Percentiles rank a stretch among this genome's conserved stretches.
Evolutionary conservation across 2,797 vertebrate genomes (phyloP).

Genomic region (Spinibarbus caldwelli): DNA sequence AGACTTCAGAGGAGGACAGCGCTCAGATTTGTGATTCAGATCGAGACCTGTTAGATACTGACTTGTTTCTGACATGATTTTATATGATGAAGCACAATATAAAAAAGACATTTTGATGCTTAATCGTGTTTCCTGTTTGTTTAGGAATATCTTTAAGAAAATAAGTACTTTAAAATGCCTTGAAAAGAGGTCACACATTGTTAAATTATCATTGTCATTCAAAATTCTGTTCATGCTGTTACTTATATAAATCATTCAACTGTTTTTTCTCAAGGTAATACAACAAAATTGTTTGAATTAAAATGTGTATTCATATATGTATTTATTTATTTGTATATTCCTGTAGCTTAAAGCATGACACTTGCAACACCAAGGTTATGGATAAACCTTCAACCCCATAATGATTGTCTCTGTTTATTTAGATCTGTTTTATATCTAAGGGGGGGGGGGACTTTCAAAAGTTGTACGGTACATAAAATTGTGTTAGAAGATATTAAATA

Average conservation of each 20-base stretch:
- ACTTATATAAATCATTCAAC: background rate
- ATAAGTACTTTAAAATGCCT: background rate
- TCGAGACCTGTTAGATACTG: background rate
- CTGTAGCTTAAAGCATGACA: background rate
- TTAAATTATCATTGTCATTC: too few relatives aligned
- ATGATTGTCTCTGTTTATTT: background rate
- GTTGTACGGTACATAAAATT: background rate
- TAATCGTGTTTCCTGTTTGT: background rate
- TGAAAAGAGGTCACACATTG: background rate
- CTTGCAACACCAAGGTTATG: background rate
- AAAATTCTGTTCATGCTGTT: background rate
- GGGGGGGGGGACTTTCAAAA: background rate
- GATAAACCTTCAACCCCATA: background rate
- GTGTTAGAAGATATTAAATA: background rate
- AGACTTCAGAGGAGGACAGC: background rate
- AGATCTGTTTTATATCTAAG: background rate
- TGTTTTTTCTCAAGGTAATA: background rate
- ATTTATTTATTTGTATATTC: constrained; percentile 1
- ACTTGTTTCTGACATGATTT: constrained; percentile 16
- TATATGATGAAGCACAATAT: background rate
- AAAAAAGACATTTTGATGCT: background rate
- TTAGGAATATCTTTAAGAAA: background rate
- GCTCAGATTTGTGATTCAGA: background rate
- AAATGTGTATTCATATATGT: background rate
- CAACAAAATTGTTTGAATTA: background rate